Base-by-base conservation (phyloP, 2,888 invertebrate species). In the Phymatocera aterrima region DNA sequence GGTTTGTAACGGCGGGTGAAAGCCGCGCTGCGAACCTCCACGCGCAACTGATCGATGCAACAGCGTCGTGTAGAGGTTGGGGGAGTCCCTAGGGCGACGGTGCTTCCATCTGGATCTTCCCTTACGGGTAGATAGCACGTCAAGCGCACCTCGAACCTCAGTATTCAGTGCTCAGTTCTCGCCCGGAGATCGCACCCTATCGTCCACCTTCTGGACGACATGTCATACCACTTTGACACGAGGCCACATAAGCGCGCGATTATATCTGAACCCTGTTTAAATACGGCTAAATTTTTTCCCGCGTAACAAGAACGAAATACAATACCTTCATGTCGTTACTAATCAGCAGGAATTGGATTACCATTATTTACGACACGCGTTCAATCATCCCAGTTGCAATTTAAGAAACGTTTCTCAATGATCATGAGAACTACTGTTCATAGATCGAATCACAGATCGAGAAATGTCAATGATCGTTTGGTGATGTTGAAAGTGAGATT, bases 31-130 rank as follows among this genome's bases (percentile, higher is more conserved):
- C 51, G 28, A 46, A 48, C 48, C 24, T 43, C 46, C 21, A 18
- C 75, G 86, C 86, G 86, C 87, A 88, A 85, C 89, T 89, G 89
- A 89, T 89, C 89, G 88, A 89, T 88, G 88, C 88, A 87, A 88
- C 85, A 85, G 83, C 85, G 87, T 87, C 88, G 88, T 84, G 82
- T 82, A 72, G 84, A 83, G 79, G 81, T 60, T 31, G 81, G 81
- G 81, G 80, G 81, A 79, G 79, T 79, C 80, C 82, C 78, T 80
- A 78, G 72, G 72, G 68, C 78, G 78, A 79, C 79, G 78, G 80
- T 80, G 81, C 78, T 79, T 61, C 81, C 79, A 80, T 78, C 77
- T 65, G 48, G 81, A 82, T 79, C 79, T 80, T 82, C 80, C 68
- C 68, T 70, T 77, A 79, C 77, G 68, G 70, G 77, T 78, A 72